Base-by-base conservation (phyloP, 2,888 invertebrate genomes). In the Flexamia atlantica region DNA sequence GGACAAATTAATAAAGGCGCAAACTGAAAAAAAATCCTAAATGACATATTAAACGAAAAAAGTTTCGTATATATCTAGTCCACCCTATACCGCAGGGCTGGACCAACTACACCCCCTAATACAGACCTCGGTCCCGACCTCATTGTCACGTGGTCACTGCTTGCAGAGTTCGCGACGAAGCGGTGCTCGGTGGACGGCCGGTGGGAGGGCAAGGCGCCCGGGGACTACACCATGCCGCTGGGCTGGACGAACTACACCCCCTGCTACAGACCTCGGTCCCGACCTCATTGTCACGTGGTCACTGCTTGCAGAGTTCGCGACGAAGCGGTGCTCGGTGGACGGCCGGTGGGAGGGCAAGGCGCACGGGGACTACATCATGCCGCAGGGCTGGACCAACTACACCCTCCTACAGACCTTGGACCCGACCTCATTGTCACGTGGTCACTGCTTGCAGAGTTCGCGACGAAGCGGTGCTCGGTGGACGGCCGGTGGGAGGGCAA, bases 161-260 rank as follows among this genome's bases (percentile, higher is more conserved):
- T 86, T 85, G 88, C 89, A 97, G 97, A 94, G 88, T 92, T 92
- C 85, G 96, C 95, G 0, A 93, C 92, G 88, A 93, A 95, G 85
- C 92, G 92, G 53, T 97, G 97, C 88, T 93, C 93, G 1, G 88
- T 90, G 0, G 92, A 93, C 32, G 97, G 97, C 0, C 90, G 90
- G 1, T 97, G 97, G 97, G 92, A 93, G 84, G 93, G 84, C 89
- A 91, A 86, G 90, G 91, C 88, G 90, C 89, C 88, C 64, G 87
- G 86, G 20, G 86, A 86, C 17, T 83, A 76, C n/a, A 83, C 84
- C 17, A 87, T 86, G 85, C 85, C 90, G 0, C 90, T 90, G 25
- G 97, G 97, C 0, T 97, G 96, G 94, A 97, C 97, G 1, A 96
- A 97, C 90, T 97, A 95, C 89, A 95, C 95, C 0, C 93, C 93